These are phyloP conservation scores for Bufo gargarizans DNA, from an alignment of 2,113 vertebrate genomes.

Conservation along the genomic window DNA sequence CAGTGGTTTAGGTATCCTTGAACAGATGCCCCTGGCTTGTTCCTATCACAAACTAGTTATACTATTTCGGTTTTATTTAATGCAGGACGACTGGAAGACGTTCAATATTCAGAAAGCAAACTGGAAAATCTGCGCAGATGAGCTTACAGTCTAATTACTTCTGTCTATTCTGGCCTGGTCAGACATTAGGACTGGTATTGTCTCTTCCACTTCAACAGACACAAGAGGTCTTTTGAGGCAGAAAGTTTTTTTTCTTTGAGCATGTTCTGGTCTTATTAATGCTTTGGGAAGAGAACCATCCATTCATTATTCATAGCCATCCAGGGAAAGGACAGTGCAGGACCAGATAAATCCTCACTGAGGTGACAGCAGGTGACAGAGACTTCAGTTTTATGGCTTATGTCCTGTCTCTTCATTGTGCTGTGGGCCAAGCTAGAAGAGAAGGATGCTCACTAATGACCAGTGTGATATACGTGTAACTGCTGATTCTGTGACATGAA, in stretches of 20 bases:
- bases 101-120: not conserved
- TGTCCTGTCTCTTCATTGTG: conserved; percentile 55
- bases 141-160: not conserved
- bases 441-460: conserved; percentile 56
- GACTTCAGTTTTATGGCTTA: conserved; percentile 55
- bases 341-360: conserved; percentile 54
- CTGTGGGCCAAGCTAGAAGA: conserved; percentile 53
- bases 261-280: conserved; percentile 47
- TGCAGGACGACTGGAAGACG: not conserved
- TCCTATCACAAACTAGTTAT: not conserved
- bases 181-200: not conserved
- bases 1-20: not conserved
- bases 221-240: conserved; percentile 31
- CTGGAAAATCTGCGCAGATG: not conserved
- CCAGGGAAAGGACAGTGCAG: conserved; percentile 53
- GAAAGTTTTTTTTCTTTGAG: conserved; percentile 47
- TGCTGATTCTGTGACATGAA: conserved; percentile 56
- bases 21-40: not conserved
- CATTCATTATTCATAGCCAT: conserved; percentile 58
- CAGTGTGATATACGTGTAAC: conserved; percentile 55
- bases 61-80: not conserved
- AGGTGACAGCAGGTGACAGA: conserved; percentile 58
- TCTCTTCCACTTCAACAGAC: conserved; percentile 12
- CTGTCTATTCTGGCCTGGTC: conserved; percentile 10
- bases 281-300: conserved; percentile 41